Conservation (phyloP, 2,113 vertebrate genomes). For the Ictidomys tridecemlineatus region DNA sequence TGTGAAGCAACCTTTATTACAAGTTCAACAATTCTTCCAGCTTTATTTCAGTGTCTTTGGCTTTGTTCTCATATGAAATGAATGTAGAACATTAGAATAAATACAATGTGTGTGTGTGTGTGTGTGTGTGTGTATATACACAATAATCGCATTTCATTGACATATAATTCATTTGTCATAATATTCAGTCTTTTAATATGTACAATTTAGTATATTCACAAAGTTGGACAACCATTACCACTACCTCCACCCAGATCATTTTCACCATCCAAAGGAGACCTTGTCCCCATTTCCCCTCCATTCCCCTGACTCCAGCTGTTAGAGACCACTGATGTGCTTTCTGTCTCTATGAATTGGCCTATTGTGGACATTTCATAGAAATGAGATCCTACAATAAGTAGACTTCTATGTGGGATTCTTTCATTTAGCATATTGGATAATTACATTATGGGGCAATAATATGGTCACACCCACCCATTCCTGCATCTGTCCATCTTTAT, state of each 20-base stretch:
- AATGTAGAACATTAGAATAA: background rate
- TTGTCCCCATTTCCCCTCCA: background rate
- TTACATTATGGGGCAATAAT: background rate
- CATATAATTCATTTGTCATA: background rate
- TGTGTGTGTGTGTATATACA: background rate
- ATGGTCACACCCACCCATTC: background rate
- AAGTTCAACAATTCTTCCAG: background rate
- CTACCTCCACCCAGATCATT: background rate
- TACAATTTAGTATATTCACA: background rate
- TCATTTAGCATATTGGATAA: background rate
- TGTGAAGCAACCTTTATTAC: conserved; percentile 39
- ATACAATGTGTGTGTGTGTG: background rate
- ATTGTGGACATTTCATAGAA: background rate
- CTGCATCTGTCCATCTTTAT: background rate
- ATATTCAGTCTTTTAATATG: background rate
- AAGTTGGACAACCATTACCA: background rate
- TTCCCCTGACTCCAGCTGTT: background rate
- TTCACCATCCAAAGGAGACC: background rate
- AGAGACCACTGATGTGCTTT: background rate
- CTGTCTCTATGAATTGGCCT: background rate
- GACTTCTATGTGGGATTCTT: background rate
- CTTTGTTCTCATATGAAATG: background rate
- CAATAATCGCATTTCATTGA: background rate
- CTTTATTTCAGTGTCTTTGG: conserved; percentile 6
- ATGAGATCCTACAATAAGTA: background rate